phyloP scores from a whole-genome alignment of 2,797 vertebrate genomes.

The Varecia variegata region DNA sequence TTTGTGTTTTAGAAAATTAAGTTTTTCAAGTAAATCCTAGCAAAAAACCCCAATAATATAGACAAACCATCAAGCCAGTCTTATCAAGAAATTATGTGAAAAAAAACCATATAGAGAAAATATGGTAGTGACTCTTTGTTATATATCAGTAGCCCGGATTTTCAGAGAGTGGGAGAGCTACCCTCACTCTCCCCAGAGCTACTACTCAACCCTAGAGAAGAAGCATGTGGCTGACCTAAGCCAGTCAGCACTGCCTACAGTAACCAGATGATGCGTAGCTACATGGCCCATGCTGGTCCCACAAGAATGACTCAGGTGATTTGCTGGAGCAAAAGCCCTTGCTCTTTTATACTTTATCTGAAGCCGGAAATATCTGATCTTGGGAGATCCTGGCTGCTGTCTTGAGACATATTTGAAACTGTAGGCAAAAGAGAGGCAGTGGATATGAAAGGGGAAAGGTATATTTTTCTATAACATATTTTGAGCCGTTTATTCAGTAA shows the following conservation, averaged over 20 bases:
- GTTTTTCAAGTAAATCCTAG: not conserved
- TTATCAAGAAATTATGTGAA: not conserved
- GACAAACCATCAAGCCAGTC: not conserved
- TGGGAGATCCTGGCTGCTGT: not conserved
- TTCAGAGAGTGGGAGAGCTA: not conserved
- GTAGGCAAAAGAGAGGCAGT: not conserved
- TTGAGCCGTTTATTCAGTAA: not conserved
- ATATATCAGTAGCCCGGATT: not conserved
- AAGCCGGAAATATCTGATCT: not conserved
- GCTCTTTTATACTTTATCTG: not conserved
- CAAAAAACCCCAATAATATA: not conserved
- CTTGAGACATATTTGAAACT: not conserved
- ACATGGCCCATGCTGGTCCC: not conserved
- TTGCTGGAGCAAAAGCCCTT: not conserved
- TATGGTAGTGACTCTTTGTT: not conserved
- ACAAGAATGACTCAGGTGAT: not conserved
- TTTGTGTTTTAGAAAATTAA: not conserved
- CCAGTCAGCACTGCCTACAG: not conserved
- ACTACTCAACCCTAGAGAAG: not conserved
- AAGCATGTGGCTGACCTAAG: not conserved
- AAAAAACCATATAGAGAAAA: not conserved
- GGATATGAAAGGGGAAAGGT: not conserved
- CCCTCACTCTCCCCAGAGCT: not conserved
- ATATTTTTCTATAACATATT: not conserved
- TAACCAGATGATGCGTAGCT: rapidly evolving